Conservation (phyloP, 2,797 vertebrate genomes). For the Notoglanidium macrostoma region DNA sequence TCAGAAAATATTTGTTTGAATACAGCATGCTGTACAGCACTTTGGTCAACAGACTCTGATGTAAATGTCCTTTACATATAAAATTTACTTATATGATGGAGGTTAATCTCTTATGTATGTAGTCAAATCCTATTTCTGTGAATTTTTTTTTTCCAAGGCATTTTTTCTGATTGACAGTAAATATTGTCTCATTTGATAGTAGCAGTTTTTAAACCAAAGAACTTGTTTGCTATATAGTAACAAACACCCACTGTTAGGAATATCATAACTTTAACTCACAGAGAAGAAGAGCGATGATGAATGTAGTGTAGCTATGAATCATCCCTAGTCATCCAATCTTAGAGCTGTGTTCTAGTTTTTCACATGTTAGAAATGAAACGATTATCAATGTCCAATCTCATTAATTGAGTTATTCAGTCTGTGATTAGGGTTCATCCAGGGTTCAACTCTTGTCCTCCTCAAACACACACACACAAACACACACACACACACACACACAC, state of each 20-base stretch:
- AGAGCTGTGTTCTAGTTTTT: not conserved
- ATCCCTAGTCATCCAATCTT: not conserved
- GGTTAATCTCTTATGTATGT: not conserved
- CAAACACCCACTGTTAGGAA: constrained; percentile 5
- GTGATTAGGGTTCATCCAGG: constrained; percentile 5
- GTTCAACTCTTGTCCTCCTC: not conserved
- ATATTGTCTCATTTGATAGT: constrained; percentile 11
- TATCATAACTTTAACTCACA: not conserved
- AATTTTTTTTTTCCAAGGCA: constrained; percentile 27
- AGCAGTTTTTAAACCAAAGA: not conserved
- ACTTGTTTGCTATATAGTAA: constrained; percentile 16
- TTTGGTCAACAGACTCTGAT: not conserved
- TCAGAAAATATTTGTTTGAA: not conserved
- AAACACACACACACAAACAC: constrained; percentile 8
- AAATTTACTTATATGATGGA: not conserved
- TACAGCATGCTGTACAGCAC: not conserved
- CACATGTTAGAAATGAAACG: constrained; percentile 4
- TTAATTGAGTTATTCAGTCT: constrained; percentile 19
- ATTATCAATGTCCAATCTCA: constrained; percentile 15
- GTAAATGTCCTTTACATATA: not conserved
- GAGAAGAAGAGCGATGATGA: not conserved
- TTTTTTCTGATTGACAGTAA: constrained; percentile 6
- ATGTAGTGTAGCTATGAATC: not conserved
- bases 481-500: not conserved
- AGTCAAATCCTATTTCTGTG: not conserved